Evolutionary conservation across 1,140 invertebrate species (phyloP).

Genomic region (Lordiphosa collinella): DNA sequence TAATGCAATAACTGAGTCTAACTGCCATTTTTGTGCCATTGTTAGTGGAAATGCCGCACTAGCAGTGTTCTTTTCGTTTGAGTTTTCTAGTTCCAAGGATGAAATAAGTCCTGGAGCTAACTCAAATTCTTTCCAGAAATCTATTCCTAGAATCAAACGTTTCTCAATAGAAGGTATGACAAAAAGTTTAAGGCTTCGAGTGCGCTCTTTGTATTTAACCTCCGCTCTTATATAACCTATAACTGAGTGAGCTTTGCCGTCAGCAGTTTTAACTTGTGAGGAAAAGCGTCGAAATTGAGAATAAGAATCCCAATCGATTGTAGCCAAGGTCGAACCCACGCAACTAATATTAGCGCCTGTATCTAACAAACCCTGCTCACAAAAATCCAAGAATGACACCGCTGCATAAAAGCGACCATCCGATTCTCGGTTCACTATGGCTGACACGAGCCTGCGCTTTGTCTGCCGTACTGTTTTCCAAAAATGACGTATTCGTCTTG

Average conservation of each 20-base stretch:
- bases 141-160: no score
- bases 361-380: constrained; percentile 11
- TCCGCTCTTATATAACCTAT: constrained; percentile 1
- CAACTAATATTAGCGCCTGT: no score
- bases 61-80: no score
- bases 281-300: not conserved
- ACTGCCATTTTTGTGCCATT: no score
- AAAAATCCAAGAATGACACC: constrained; percentile 3
- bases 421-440: not conserved
- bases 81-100: no score
- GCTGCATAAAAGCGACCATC: constrained; percentile 11
- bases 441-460: not conserved
- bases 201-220: not conserved
- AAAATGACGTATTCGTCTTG: not conserved
- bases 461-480: not conserved
- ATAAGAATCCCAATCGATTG: constrained; percentile 2
- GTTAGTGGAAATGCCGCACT: no score
- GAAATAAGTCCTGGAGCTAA: no score
- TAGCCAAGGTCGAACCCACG: constrained; percentile 4
- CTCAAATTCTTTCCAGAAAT: no score
- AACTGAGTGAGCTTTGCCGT: constrained; percentile 4
- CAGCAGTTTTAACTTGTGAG: constrained; percentile 9
- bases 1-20: no score
- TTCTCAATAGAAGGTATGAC: constrained; percentile 2
- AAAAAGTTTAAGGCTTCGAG: not conserved